Percentiles rank a stretch among this genome's conserved stretches.
These are phyloP conservation scores for Eufriesea mexicana DNA, from an alignment of 1,140 invertebrate species.

Conservation along the genomic window DNA sequence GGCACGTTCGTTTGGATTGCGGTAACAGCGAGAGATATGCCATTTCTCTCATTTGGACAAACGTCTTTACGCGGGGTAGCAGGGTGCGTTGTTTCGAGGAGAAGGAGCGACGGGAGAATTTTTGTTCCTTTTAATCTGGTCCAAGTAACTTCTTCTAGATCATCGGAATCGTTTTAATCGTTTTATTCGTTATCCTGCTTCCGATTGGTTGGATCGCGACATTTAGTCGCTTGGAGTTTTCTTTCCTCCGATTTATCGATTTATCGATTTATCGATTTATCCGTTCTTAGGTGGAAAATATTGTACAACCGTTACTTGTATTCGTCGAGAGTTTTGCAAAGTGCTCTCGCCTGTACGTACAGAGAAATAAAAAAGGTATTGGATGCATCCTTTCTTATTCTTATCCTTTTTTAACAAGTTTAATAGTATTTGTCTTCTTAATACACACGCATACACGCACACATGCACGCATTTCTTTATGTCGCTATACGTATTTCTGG, in stretches of 20 bases:
- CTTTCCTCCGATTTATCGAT: not conserved
- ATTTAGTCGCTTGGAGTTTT: not conserved
- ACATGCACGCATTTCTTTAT: not conserved
- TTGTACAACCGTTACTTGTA: not conserved
- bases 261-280: not conserved
- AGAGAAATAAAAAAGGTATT: conserved; percentile 4
- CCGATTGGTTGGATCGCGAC: too few species aligned
- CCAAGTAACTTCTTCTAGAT: too few species aligned
- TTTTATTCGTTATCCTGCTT: too few species aligned
- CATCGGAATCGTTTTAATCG: too few species aligned
- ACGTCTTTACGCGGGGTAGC: conserved; percentile 77
- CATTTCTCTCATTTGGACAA: conserved; percentile 76
- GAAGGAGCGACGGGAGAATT: not conserved
- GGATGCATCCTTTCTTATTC: not conserved
- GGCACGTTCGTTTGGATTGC: conserved; percentile 70
- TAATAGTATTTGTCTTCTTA: not conserved
- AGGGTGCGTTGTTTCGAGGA: conserved; percentile 44
- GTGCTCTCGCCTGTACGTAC: not conserved
- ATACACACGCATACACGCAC: not conserved
- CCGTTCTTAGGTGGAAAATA: not conserved
- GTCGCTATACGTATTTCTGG: not conserved
- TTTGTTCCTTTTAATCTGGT: too few species aligned
- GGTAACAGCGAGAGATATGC: conserved; percentile 73
- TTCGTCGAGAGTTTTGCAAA: not conserved
- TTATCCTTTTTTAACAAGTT: not conserved